phyloP scores from a whole-genome alignment of 2,797 vertebrate genomes.

The Neoniphon sammara region DNA sequence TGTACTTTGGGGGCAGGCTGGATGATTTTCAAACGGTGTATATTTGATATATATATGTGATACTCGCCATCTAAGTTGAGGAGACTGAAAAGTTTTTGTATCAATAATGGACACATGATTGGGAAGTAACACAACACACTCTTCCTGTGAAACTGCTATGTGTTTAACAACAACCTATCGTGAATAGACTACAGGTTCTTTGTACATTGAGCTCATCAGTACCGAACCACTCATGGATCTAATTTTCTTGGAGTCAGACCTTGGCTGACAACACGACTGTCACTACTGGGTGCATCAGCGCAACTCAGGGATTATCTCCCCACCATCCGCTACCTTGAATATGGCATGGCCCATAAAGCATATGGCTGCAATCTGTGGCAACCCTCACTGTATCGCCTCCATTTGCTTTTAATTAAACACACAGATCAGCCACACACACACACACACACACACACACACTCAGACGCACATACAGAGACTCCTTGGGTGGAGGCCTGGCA shows the following conservation, averaged over 20 bases:
- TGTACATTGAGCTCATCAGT: neutral
- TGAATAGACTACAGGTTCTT: slow-evolving; percentile 14
- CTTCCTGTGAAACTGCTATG: neutral
- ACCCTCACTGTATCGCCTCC: slow-evolving; percentile 49
- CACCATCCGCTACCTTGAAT: slow-evolving; percentile 52
- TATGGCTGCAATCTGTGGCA: slow-evolving; percentile 76
- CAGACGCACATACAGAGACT: slow-evolving; percentile 13
- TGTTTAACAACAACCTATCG: neutral
- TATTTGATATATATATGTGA: neutral
- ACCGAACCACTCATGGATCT: slow-evolving; percentile 25
- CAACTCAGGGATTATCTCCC: slow-evolving; percentile 60
- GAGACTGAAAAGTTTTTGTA: slow-evolving; percentile 5
- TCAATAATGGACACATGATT: neutral
- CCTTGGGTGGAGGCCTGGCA: slow-evolving; percentile 15
- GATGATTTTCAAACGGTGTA: neutral
- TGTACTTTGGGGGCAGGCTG: neutral
- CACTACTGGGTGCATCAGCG: slow-evolving; percentile 54
- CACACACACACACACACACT: slow-evolving; percentile 12
- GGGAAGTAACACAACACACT: slow-evolving; percentile 20
- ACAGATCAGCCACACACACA: slow-evolving; percentile 51
- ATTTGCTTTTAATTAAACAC: slow-evolving; percentile 76
- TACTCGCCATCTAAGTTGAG: neutral
- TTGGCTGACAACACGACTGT: slow-evolving; percentile 35
- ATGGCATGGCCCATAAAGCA: slow-evolving; percentile 58
- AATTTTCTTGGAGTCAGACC: slow-evolving; percentile 27